phyloP scores from a whole-genome alignment of 2,113 vertebrate species.

The Anolis carolinensis region DNA sequence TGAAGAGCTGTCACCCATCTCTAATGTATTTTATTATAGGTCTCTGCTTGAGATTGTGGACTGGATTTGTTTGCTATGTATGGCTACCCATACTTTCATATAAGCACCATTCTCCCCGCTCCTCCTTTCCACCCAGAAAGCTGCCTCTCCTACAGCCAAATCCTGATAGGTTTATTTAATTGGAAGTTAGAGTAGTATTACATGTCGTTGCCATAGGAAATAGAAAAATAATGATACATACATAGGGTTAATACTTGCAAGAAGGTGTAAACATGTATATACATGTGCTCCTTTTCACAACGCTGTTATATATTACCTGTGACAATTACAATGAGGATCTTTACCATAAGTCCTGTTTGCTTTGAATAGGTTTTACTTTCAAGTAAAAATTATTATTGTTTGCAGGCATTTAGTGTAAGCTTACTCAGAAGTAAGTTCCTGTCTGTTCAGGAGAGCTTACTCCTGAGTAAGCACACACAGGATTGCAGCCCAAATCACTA shows the following conservation, averaged over 20 bases:
- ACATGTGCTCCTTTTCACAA: neutral
- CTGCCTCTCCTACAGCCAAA: neutral
- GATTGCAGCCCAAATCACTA: slow-evolving; percentile 34
- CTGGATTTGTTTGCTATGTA: neutral
- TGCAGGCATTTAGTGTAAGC: neutral
- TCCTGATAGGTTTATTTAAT: neutral
- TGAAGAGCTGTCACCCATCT: neutral
- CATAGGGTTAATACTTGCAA: neutral
- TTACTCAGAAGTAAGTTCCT: neutral
- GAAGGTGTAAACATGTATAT: neutral
- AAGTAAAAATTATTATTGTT: neutral
- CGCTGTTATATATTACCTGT: neutral
- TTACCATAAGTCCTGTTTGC: neutral
- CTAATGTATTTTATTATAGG: neutral
- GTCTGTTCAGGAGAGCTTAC: neutral
- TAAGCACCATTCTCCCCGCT: neutral
- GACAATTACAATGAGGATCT: no score
- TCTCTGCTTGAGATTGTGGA: neutral
- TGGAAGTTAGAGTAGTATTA: neutral
- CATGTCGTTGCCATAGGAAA: neutral
- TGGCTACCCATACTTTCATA: neutral
- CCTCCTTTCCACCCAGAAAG: neutral
- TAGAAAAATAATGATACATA: neutral
- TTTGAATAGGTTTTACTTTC: slow-evolving; percentile 2
- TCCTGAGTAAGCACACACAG: neutral